phyloP scores from a whole-genome alignment of 2,797 vertebrate genomes.

The Hemitrygon akajei region DNA sequence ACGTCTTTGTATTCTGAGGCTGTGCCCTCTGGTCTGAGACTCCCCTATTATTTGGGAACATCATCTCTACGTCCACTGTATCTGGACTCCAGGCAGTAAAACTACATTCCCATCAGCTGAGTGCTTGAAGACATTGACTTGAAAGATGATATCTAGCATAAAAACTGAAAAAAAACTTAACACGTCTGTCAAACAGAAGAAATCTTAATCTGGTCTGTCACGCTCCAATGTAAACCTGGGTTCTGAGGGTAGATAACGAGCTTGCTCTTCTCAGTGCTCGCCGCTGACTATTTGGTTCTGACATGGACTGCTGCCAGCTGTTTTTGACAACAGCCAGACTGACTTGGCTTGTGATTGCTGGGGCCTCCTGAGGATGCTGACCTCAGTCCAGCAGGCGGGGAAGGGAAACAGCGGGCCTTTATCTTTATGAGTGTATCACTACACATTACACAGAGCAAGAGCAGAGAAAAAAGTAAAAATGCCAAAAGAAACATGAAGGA shows the following conservation, averaged over 20 bases:
- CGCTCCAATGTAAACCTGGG: background rate
- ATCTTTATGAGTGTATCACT: background rate
- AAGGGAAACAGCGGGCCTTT: background rate
- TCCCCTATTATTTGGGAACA: too few species aligned
- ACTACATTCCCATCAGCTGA: background rate
- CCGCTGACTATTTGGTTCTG: background rate
- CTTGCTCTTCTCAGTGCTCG: background rate
- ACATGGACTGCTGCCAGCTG: constrained; percentile 4
- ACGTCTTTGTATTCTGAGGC: too few species aligned
- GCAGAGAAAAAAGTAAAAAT: background rate
- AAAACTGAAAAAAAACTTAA: background rate
- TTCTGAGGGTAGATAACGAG: too few species aligned
- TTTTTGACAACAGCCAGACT: constrained; percentile 23
- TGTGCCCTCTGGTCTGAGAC: too few species aligned
- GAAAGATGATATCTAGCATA: background rate
- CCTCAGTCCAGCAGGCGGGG: background rate
- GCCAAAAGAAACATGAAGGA: background rate
- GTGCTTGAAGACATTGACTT: background rate
- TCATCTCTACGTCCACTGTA: too few species aligned
- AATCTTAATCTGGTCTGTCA: background rate
- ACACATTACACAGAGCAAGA: background rate
- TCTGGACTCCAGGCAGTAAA: too few species aligned
- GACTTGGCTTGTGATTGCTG: background rate
- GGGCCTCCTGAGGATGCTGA: background rate
- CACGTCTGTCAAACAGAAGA: background rate